Percentiles rank a stretch among this genome's conserved stretches.
phyloP scores from a whole-genome alignment of 1,140 invertebrate species.

The Bombus turneri region DNA sequence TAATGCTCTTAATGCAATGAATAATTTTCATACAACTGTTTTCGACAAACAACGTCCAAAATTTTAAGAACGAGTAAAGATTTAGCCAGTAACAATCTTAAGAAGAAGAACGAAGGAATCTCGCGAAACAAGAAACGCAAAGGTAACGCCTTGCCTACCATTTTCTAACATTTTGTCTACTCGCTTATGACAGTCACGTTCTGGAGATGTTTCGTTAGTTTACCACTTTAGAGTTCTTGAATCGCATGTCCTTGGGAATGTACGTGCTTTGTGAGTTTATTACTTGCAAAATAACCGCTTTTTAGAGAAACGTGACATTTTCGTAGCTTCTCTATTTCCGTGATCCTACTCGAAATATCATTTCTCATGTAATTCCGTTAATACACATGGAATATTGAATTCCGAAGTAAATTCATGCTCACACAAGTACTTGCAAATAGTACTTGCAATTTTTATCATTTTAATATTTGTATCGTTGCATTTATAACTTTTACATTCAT shows the following conservation, averaged over 20 bases:
- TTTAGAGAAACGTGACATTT: slow-evolving; percentile 30
- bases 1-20: too few species aligned
- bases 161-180: slow-evolving; percentile 25
- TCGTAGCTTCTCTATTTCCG: not conserved
- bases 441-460: not conserved
- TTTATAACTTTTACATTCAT: not conserved
- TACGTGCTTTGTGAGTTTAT: slow-evolving; percentile 37
- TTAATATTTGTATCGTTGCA: not conserved
- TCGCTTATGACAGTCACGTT: slow-evolving; percentile 27
- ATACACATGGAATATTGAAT: not conserved
- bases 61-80: not conserved
- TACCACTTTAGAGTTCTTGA: slow-evolving; percentile 35
- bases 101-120: too few species aligned
- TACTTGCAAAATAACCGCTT: slow-evolving; percentile 38
- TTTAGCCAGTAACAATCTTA: not conserved
- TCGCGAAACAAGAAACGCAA: not conserved
- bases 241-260: slow-evolving; percentile 25
- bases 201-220: slow-evolving; percentile 34
- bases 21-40: too few species aligned
- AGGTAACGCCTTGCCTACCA: not conserved
- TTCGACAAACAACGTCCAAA: not conserved
- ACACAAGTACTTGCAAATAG: not conserved
- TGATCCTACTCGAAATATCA: not conserved
- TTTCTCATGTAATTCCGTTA: not conserved
- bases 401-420: not conserved